A percentile compares a stretch with the other conserved stretches of the same genome.
Conservation (phyloP, 2,888 invertebrate species). For the Idaea biselata region DNA sequence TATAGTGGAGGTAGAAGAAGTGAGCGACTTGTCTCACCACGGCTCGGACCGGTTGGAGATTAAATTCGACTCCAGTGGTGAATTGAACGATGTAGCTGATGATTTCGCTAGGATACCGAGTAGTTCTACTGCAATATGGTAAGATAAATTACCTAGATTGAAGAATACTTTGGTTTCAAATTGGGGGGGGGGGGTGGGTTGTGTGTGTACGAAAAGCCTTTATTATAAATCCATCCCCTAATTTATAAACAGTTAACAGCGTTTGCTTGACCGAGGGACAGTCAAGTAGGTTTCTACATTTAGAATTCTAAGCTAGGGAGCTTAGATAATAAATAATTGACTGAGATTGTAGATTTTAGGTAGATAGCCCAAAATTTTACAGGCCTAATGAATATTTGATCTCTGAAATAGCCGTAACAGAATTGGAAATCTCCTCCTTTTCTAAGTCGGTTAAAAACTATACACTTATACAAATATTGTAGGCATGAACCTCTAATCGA, state of each 20-base stretch:
- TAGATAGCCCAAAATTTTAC: too few species aligned
- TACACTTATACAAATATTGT: constrained; percentile 7
- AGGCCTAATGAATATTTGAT: too few species aligned
- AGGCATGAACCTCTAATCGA: constrained; percentile 75
- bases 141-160: constrained; percentile 11
- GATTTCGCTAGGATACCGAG: constrained; percentile 55
- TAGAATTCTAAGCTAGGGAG: too few species aligned
- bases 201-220: too few species aligned
- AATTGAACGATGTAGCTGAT: constrained; percentile 58
- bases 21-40: constrained; percentile 54
- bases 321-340: too few species aligned
- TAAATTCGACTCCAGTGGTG: constrained; percentile 61
- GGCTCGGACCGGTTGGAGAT: constrained; percentile 65
- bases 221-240: too few species aligned
- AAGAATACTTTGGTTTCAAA: not conserved
- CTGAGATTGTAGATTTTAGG: too few species aligned
- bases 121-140: constrained; percentile 68
- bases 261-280: too few species aligned
- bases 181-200: too few species aligned
- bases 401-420: not conserved
- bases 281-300: too few species aligned
- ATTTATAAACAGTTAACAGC: too few species aligned
- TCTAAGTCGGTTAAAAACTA: not conserved
- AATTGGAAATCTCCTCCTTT: not conserved
- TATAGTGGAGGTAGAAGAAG: constrained; percentile 72